Evolutionary conservation across 2,888 invertebrate species (phyloP), one percentile per base, ranked within the genome.

Genomic region (Laspeyria flexula): DNA sequence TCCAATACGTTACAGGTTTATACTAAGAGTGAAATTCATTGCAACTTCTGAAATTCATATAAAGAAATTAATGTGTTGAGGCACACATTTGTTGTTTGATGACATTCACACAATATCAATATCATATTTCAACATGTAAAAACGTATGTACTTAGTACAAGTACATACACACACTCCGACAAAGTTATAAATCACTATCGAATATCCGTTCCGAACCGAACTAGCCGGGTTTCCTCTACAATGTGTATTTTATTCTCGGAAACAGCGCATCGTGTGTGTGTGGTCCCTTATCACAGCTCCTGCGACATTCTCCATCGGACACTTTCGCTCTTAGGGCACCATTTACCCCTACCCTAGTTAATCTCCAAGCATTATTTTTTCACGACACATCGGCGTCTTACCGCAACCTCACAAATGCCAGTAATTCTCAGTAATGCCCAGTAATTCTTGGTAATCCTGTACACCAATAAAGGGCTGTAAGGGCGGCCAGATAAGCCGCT

Each of bases 401-500:
- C 25, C 6, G 25, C 5, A 25, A 12, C 10, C 12, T 16, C 3
- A 5, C 39, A 39, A 31, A 18, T 7, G 11, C 23, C 21, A 9
- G 12, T 34, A 23, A 37, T 37, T 21, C 37, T 21, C 18, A 9
- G 12, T 37, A 37, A 37, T 37, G n/a, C 27, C 30, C 25, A 21
- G 12, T 34, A 41, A 41, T 13, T 13, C 43, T 11, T 7, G 21
- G 23, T 60, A 63, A 63, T 60, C 60, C 52, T 38, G 12, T 34
- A 52, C 64, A 67, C 18, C 49, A 43, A 53, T 54, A 45, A 57
- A 37, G 27, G 43, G 15, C 40, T 34, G 40, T 39, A 38, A 49
- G 65, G 50, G 41, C 29, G 10, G 23, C 18, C 27, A 44, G 51
- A 53, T 65, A 61, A 68, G 65, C 51, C 45, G 53, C 48, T 43